phyloP scores from a whole-genome alignment of 1,140 invertebrate species.

The Dendroctonus valens region DNA sequence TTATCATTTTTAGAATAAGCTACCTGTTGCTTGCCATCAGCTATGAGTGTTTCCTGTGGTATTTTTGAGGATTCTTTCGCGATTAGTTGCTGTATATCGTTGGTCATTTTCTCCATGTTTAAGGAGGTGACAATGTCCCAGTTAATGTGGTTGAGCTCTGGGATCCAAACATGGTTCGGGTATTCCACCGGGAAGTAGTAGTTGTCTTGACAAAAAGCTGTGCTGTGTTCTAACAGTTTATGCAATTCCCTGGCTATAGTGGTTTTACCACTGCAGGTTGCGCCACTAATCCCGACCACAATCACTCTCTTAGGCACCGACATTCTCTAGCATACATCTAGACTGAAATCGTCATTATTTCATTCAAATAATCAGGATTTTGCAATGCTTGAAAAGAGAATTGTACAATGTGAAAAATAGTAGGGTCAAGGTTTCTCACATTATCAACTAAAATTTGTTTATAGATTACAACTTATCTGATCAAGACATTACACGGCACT shows the following conservation, averaged over 20 bases:
- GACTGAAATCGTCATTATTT: too few species aligned
- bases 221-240: constrained; percentile 55
- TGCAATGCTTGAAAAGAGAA: too few species aligned
- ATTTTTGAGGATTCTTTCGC: constrained; percentile 17
- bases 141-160: constrained; percentile 71
- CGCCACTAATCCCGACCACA: constrained; percentile 69
- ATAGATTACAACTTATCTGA: too few species aligned
- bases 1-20: constrained; percentile 2
- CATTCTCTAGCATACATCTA: background rate
- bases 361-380: too few species aligned
- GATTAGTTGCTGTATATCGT: constrained; percentile 54
- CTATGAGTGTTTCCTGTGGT: background rate
- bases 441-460: too few species aligned
- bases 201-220: constrained; percentile 70
- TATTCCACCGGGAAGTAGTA: constrained; percentile 73
- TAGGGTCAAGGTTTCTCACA: too few species aligned
- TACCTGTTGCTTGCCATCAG: background rate
- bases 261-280: constrained; percentile 80
- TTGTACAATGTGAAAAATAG: too few species aligned
- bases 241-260: constrained; percentile 62
- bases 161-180: constrained; percentile 63
- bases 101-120: constrained; percentile 71
- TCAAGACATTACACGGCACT: too few species aligned
- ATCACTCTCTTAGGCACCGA: constrained; percentile 14
- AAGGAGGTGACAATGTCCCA: constrained; percentile 73